These are phyloP conservation scores for Spodoptera exigua DNA, from an alignment of 2,888 invertebrate genomes.

Conservation along the genomic window DNA sequence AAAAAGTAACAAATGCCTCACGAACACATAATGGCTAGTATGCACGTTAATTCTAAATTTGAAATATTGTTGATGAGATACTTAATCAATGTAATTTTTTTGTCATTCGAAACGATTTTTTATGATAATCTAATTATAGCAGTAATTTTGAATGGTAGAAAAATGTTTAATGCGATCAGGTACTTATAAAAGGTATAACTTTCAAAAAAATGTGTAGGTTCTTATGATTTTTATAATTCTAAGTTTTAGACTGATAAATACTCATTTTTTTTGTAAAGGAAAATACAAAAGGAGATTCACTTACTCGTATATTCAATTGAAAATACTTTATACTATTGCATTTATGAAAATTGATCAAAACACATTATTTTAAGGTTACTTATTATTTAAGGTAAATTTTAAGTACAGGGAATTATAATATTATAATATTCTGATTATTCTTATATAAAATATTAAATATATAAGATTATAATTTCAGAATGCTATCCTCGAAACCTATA, in stretches of 20 bases:
- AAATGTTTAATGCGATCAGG: not conserved
- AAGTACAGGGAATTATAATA: slow-evolving; percentile 50
- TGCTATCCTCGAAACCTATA: slow-evolving; percentile 78
- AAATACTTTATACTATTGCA: slow-evolving; percentile 21
- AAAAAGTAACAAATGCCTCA: slow-evolving; percentile 74
- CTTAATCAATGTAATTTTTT: slow-evolving; percentile 8
- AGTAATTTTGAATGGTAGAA: slow-evolving; percentile 20
- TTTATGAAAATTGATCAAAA: slow-evolving; percentile 16
- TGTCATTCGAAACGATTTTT: slow-evolving; percentile 8
- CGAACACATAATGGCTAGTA: slow-evolving; percentile 32
- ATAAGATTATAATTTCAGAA: slow-evolving; percentile 84
- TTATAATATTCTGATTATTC: slow-evolving; percentile 18
- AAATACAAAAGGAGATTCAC: not conserved
- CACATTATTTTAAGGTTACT: slow-evolving; percentile 6
- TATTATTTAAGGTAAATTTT: slow-evolving; percentile 29
- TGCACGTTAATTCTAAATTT: not conserved
- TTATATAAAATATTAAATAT: slow-evolving; percentile 18
- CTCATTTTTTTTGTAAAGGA: slow-evolving; percentile 12
- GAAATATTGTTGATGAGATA: slow-evolving; percentile 7
- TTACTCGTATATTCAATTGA: slow-evolving; percentile 4
- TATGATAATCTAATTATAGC: slow-evolving; percentile 2
- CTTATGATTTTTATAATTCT: slow-evolving; percentile 4
- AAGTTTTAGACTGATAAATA: slow-evolving; percentile 40
- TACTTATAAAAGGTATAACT: not conserved
- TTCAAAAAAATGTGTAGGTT: not conserved